Evolutionary conservation across 2,797 vertebrate species (phyloP).

Genomic region (Acrocephalus scirpaceus): DNA sequence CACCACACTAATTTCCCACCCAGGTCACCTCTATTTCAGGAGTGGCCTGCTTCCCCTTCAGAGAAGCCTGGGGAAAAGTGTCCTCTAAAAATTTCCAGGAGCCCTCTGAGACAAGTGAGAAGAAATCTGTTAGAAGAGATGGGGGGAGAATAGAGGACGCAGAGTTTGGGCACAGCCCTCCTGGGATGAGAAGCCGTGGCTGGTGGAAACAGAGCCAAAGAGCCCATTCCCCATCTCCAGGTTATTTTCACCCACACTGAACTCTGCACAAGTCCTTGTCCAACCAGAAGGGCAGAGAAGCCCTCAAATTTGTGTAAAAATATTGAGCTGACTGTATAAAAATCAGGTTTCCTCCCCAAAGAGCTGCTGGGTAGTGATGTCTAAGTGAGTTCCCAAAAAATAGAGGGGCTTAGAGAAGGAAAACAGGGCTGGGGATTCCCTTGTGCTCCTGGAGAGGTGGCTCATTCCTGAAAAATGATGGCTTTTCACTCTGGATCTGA

Average conservation of each 20-base stretch:
- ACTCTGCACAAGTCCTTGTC: background rate
- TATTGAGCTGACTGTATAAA: background rate
- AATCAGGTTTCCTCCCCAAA: background rate
- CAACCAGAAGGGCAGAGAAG: background rate
- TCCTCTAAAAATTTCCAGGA: background rate
- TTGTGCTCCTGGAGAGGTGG: background rate
- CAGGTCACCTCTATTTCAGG: background rate
- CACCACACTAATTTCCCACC: background rate
- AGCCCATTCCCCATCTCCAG: background rate
- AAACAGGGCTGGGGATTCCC: background rate
- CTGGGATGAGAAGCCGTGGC: background rate
- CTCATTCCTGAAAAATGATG: background rate
- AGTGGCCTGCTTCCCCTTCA: background rate
- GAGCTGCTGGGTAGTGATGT: background rate
- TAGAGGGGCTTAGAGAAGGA: background rate
- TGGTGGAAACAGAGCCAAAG: background rate
- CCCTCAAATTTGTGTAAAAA: background rate
- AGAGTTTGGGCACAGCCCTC: background rate
- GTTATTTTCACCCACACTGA: background rate
- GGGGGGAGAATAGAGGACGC: background rate
- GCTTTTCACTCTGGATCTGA: background rate
- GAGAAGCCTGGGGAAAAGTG: background rate
- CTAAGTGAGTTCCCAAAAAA: background rate
- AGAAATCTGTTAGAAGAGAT: background rate
- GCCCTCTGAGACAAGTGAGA: background rate